Evolutionary conservation across 2,888 invertebrate genomes (phyloP), one percentile per base, ranked within the genome.

Genomic region (Argyresthia albistria): DNA sequence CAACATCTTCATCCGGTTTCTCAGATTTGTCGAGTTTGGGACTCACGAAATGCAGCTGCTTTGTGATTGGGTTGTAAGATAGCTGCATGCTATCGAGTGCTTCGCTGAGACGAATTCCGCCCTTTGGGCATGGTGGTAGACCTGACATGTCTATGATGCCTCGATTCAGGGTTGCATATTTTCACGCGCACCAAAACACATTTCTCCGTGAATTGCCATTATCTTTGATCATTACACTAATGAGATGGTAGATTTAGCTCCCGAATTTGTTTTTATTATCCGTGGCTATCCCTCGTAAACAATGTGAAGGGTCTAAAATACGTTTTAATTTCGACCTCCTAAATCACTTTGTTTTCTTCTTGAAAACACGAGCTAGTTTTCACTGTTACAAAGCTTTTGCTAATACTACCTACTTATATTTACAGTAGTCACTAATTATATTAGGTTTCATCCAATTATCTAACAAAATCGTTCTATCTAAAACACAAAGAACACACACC

Each of bases 51-150:
- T 92, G 93, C 57, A 93, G 75, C 63, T 93, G 92, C 69, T 92
- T 93, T 25, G 93, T 93, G 49, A 92, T 88, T 11, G 93, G 93
- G 70, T 92, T 93, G 76, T 93, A 93, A 3, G 93, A 92, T 58
- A 93, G 76, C 59, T 93, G 92, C 84, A 93, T 92, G 71, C 90
- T 92, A 69, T 93, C 91, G 63, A 93, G 76, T 52, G 93, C 92
- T 75, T 92, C 91, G 67, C 91, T 91, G 57, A 93, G 83, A 57
- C 89, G 89, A 72, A 90, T 81, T 70, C 89, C 90, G 68, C 88
- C 80, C 70, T 83, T 87, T 63, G 78, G 77, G 68, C 87, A 87
- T 60, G 86, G 79, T 53, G 74, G 67, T 58, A 70, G 65, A 61
- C 36, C 65, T 62, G 83, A 77, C 84, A 80, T 83, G 36, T 11